Conservation (phyloP, 1,140 invertebrate genomes). For the Octopus bimaculoides region DNA sequence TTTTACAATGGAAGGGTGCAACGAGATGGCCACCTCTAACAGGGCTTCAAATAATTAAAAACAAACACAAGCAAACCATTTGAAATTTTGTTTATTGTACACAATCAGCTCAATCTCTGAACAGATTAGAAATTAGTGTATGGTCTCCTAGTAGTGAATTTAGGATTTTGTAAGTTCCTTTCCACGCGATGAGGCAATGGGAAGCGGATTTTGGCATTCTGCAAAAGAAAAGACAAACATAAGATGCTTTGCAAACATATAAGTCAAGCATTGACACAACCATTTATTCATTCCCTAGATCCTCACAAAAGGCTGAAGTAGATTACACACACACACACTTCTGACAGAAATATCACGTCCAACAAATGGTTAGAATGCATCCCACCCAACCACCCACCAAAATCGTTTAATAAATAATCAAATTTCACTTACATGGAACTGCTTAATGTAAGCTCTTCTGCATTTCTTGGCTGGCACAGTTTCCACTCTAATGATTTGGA, state of each 20-base stretch:
- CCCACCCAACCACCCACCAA: no score
- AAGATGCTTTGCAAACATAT: neutral
- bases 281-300: neutral
- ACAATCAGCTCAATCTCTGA: no score
- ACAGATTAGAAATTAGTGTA: conserved; percentile 65
- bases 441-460: conserved; percentile 90
- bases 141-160: conserved; percentile 77
- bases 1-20: no score
- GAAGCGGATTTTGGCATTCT: conserved; percentile 89
- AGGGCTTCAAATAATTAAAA: no score
- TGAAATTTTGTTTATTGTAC: no score
- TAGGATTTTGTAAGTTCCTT: conserved; percentile 58
- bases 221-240: conserved; percentile 36
- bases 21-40: no score
- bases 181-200: conserved; percentile 92
- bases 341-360: no score
- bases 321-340: neutral
- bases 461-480: conserved; percentile 83
- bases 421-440: conserved; percentile 82
- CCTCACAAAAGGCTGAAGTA: neutral
- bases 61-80: no score
- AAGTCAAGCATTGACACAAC: no score
- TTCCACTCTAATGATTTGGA: conserved; percentile 97
- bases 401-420: neutral
- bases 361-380: no score